Evolutionary conservation across 2,797 vertebrate species (phyloP), one percentile per base, ranked within the genome.

Genomic region (Sebastes diploproa): DNA sequence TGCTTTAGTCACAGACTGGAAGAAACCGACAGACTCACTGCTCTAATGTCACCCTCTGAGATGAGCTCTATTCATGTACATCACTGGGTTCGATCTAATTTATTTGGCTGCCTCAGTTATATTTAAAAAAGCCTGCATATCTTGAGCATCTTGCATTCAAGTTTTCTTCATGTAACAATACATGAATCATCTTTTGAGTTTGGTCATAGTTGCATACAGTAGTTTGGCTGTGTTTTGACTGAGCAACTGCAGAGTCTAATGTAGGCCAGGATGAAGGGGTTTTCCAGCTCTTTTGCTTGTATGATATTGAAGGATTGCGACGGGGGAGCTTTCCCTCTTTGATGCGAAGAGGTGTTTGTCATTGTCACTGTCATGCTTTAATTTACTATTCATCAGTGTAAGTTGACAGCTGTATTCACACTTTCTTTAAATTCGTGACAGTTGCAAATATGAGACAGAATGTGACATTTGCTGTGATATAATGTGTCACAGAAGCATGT

Each of bases 1-100:
- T 93, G 89, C 75, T 90, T 87, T 72, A 81, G 85, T 91, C 82
- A 82, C 72, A 80, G 60, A 59, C 64, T 73, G 61, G 74, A 88
- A 91, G 83, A 87, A 89, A 88, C 75, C 7, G 34, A 50, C 81
- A 72, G 63, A 65, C 67, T 73, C 42, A 12, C 54, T 72, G 81
- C 67, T 87, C 34, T 86, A 65, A 87, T 81, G 82, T 80, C 82
- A 83, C 72, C 52, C 46, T 82, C 62, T 75, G 66, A 87, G 70
- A 85, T 72, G 13, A 80, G 65, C 25, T n/a, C 66, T 68, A 22
- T 85, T 86, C 72, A 65, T 79, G 30, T 73, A 56, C 32, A 54
- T 67, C 34, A 76, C 1, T 75, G 9, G 29, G 69, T 56, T 52
- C 36, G 14, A 72, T 64, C 50, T 5, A 2, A 54, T 54, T 54